These are phyloP conservation scores for Chondrilla cf. caribensis DNA, from an alignment of 37 sponge, comb jelly and placozoan genomes.

Conservation along the genomic window DNA sequence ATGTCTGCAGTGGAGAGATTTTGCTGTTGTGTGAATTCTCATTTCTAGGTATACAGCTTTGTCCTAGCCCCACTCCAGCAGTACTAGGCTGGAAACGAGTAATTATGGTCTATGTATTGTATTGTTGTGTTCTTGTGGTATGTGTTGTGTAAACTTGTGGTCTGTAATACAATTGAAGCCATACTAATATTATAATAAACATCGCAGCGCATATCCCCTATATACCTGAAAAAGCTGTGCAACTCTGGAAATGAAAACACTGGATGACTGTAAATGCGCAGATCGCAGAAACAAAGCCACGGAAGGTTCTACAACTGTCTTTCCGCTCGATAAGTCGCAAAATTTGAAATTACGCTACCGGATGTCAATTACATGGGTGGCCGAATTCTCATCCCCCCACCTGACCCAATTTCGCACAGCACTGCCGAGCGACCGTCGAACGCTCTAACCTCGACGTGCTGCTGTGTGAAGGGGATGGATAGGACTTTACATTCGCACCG, in stretches of 20 bases:
- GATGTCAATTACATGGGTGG: conserved; percentile 5
- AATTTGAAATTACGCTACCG: no score
- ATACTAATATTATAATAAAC: not conserved
- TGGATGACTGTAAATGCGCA: no score
- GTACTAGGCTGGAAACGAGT: no score
- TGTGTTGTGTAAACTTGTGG: not conserved
- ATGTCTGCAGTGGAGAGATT: conserved; percentile 5
- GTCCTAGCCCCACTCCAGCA: no score
- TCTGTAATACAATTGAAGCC: not conserved
- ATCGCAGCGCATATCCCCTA: no score
- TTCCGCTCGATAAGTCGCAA: no score
- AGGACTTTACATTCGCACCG: not conserved
- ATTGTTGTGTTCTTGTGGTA: not conserved
- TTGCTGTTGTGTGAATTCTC: no score
- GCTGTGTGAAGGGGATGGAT: conserved; percentile 7
- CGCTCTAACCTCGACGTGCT: not conserved
- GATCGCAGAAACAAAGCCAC: no score
- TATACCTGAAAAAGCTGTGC: no score
- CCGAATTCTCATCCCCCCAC: conserved; percentile 16
- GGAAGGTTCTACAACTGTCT: no score
- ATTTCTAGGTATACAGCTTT: no score
- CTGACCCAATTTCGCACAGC: not conserved
- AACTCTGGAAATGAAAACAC: no score
- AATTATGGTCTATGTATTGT: not conserved
- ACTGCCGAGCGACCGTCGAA: conserved; percentile 7